Evolutionary conservation across 2,113 vertebrate genomes (phyloP), one percentile per base, ranked within the genome.

Genomic region (Ictalurus furcatus): DNA sequence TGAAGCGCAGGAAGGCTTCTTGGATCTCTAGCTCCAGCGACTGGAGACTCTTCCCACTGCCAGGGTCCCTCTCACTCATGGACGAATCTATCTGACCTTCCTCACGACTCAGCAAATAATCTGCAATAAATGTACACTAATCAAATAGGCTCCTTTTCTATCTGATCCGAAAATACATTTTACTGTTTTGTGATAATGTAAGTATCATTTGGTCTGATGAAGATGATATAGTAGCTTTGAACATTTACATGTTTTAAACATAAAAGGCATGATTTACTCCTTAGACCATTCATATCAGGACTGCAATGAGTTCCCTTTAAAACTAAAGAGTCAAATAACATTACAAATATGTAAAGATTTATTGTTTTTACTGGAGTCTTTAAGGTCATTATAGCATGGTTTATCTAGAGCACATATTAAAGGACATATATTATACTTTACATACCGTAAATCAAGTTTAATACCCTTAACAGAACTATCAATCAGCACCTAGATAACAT

Each of bases 1-100:
- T 99, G 93, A 99, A 99, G 91, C 95, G 97, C 63, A 99, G 95
- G 93, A 99, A 99, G 44, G 98, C 97, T 93, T 99, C 98, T 91
- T 99, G 98, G 89, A 99, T 99, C 95, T 99, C 98, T 94, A 99
- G 91, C 94, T 99, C 98, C 92, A 99, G 94, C 7, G 97, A 95
- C 90, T 99, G 97, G 83, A 98, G 91, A 90, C 95, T 98, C 87
- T 98, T 98, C 83, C 97, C 97, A 30, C 96, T 96, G 85, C 96
- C 96, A 86, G 97, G 97, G 87, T 99, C 98, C 5, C 95, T 96
- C 91, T 99, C 97, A 76, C 97, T 97, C 95, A 97, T 96, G 14
- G 97, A 93, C 71, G 97, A 93, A 88, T 99, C 97, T 96, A 97
- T 97, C 86, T 98, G 95, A 2, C 96, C 96, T 90, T 99, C 98